Base-by-base conservation (phyloP, 2,113 vertebrate genomes). In the Trogon surrucura region DNA sequence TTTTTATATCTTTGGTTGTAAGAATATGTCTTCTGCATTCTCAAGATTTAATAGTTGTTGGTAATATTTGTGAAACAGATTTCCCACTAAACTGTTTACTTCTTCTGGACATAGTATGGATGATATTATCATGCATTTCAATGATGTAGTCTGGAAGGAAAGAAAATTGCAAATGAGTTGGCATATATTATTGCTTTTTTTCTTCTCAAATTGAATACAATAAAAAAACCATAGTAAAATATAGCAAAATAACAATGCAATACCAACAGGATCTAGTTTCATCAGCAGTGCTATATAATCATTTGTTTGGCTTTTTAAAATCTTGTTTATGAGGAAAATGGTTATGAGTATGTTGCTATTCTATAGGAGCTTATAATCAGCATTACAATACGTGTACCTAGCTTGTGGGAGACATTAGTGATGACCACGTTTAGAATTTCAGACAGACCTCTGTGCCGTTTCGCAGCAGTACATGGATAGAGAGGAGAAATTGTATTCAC, bases 201-300 rank as follows among this genome's bases (percentile, higher is more conserved):
- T 27, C 69, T 50, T 64, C 80, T 79, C 67, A 73, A 71, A 93
- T 92, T 93, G 69, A 78, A 81, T 89, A 93, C 57, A 87, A 86
- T 95, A 87, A 90, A 97, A 96, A 66, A 92, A 95, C 51, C 71
- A 58, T 74, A 81, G 29, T 89, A 95, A 95, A 96, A 62, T 48
- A 56, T 3, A 64, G 14, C 18, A 60, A 86, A 89, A 84, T n/a
- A 91, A 22, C 51, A 91, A 51, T 56, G 32, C 64, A 84, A 56
- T 89, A 41, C 56, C 69, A 74, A 78, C 25, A 93, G 38, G 56
- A 67, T 91, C 53, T 74, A 80, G 48, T 89, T 96, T 93, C 48
- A 91, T 80, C 91, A 85, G 27, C n/a, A 62, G 15, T 72, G 16
- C 54, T 80, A 32, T 79, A 73, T 73, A 94, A 72, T 73, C 4